Evolutionary conservation across 2,888 invertebrate genomes (phyloP), one percentile per base, ranked within the genome.

Genomic region (Polydrusus pterygomalis): DNA sequence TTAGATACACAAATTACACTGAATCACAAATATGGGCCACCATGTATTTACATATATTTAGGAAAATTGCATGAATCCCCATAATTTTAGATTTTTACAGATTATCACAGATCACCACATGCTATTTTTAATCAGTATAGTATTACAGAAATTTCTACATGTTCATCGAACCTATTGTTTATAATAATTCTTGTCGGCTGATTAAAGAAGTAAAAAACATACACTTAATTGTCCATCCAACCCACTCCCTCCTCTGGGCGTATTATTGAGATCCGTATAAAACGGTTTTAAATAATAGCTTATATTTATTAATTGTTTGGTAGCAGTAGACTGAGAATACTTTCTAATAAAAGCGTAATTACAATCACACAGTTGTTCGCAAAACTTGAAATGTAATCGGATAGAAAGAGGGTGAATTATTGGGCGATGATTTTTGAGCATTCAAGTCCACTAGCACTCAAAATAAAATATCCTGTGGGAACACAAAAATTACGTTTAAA

Each of bases 261-360:
- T 84, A 85, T 84, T 85, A 83, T 85, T 85, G 83, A 80, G 80
- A 81, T 80, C 84, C 83, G 83, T 83, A 83, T 79, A 71, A 78
- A 79, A 70, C 75, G 69, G 69, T 74, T 77, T 72, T 69, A 75
- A 79, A 80, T 80, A 81, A 81, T 77, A 64, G 70, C 65, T 65
- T 63, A 75, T 79, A 78, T 78, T 77, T 69, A 65, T 40, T 71
- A 69, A 80, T 80, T 81, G 81, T 81, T 80, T 80, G 70, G 72
- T 78, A 78, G 77, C 80, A 80, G 74, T 74, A 80, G 81, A 81
- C 81, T 74, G 81, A 80, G 74, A 80, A 76, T 65, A 65, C 49
- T 47, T 70, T 62, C 67, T 56, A 64, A 68, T 45, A 70, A 68
- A 74, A 56, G 49, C 17, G 54, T 45, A 65, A 63, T 69, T 71